Evolutionary conservation across 2,113 vertebrate species (phyloP).

Genomic region (Strix aluco): DNA sequence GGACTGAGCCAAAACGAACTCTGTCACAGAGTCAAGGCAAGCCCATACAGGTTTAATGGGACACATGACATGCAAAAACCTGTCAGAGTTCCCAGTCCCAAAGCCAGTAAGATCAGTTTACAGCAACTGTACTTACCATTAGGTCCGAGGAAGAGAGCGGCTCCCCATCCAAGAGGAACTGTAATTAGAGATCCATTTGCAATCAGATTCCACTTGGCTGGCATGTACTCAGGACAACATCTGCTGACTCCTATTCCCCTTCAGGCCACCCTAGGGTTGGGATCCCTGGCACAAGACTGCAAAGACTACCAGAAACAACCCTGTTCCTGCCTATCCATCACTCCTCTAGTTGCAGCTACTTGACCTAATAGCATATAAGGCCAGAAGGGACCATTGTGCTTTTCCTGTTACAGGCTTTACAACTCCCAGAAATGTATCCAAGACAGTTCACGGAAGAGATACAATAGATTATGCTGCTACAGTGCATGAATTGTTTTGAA

Average conservation of each 20-base stretch:
- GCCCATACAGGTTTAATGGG: not conserved
- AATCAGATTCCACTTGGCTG: slow-evolving; percentile 31
- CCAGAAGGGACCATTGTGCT: not conserved
- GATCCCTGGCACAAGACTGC: slow-evolving; percentile 1
- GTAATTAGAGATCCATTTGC: slow-evolving; percentile 50
- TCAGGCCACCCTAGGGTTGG: not conserved
- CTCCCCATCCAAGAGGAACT: slow-evolving; percentile 87
- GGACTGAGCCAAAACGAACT: not conserved
- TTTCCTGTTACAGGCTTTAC: not conserved
- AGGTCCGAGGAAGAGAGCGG: slow-evolving; percentile 81
- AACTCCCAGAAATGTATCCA: not conserved
- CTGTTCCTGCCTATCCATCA: not conserved
- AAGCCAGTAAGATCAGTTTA: not conserved
- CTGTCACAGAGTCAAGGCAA: not conserved
- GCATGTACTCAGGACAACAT: slow-evolving; percentile 20
- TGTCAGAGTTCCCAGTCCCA: not conserved
- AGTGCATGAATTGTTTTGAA: not conserved
- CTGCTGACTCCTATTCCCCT: slow-evolving; percentile 12
- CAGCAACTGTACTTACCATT: slow-evolving; percentile 75
- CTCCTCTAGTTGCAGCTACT: not conserved
- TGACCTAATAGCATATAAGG: not conserved
- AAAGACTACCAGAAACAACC: slow-evolving; percentile 8
- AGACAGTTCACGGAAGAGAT: not conserved
- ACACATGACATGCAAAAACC: not conserved
- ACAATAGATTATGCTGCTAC: not conserved